Evolutionary conservation across 2,797 vertebrate species (phyloP).

Genomic region (Helicolenus hilgendorfi): DNA sequence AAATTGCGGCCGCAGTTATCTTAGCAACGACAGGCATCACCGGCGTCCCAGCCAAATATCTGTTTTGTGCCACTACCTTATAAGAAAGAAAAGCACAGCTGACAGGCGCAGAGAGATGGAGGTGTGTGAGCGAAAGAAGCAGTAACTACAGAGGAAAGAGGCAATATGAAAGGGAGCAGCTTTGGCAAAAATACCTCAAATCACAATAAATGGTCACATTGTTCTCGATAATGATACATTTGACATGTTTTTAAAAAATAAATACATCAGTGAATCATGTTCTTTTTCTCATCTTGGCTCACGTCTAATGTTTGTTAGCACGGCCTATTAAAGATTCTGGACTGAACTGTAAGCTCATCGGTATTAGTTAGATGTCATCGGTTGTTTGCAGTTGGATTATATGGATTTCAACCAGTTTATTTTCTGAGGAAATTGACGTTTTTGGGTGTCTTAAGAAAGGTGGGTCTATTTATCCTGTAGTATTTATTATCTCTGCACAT

Average conservation of each 20-base stretch:
- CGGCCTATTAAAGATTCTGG: background rate
- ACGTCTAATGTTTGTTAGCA: background rate
- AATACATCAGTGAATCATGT: background rate
- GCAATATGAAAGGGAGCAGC: background rate
- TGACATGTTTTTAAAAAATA: background rate
- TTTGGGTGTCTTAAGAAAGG: background rate
- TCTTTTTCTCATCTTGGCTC: background rate
- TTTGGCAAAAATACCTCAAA: background rate
- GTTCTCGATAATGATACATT: background rate
- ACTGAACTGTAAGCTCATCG: background rate
- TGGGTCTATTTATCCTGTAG: background rate
- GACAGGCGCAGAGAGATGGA: background rate
- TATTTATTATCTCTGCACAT: background rate
- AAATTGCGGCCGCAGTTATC: conserved; percentile 27
- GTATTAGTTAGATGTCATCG: background rate
- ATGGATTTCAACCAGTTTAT: background rate
- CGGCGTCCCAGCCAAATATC: conserved; percentile 1
- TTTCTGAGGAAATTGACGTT: background rate
- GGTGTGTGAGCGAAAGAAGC: background rate
- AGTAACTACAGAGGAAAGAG: background rate
- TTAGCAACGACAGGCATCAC: background rate
- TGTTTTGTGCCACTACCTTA: background rate
- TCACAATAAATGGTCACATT: background rate
- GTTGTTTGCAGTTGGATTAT: background rate
- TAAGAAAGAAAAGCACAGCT: background rate